Conservation (phyloP, 1,140 invertebrate species). For the Pogonus chalceus region DNA sequence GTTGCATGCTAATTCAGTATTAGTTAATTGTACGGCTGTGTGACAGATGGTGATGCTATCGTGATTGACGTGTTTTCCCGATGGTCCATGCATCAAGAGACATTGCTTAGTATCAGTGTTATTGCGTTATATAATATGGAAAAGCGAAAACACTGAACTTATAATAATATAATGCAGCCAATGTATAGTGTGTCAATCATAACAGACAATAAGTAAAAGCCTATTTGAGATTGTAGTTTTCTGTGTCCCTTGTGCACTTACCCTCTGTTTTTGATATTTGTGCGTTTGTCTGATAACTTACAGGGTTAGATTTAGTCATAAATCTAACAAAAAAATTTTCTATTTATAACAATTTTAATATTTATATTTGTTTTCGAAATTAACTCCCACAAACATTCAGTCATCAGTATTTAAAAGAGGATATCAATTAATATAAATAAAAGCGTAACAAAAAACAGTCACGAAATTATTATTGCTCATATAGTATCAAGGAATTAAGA, state of each 20-base stretch:
- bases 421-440: too few relatives aligned
- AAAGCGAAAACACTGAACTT: background rate
- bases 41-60: background rate
- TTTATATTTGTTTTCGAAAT: background rate
- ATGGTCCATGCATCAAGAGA: too few relatives aligned
- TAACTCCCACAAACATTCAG: too few relatives aligned
- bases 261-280: background rate
- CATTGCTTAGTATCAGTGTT: too few relatives aligned
- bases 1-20: background rate
- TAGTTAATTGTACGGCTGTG: background rate
- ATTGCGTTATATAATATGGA: background rate
- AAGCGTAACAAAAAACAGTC: too few relatives aligned
- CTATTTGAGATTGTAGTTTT: background rate
- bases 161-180: too few relatives aligned
- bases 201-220: slow-evolving; percentile 5
- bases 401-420: too few relatives aligned
- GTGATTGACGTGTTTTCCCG: slow-evolving; percentile 15
- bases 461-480: too few relatives aligned
- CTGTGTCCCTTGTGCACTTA: slow-evolving; percentile 1
- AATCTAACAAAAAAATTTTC: background rate
- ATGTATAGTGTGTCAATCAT: slow-evolving; percentile 2
- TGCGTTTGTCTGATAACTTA: background rate
- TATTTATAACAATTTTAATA: background rate
- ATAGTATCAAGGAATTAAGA: too few relatives aligned
- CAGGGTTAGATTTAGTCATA: background rate